These are phyloP conservation scores for Fragum fragum DNA, from an alignment of 2,888 invertebrate genomes.

Conservation along the genomic window DNA sequence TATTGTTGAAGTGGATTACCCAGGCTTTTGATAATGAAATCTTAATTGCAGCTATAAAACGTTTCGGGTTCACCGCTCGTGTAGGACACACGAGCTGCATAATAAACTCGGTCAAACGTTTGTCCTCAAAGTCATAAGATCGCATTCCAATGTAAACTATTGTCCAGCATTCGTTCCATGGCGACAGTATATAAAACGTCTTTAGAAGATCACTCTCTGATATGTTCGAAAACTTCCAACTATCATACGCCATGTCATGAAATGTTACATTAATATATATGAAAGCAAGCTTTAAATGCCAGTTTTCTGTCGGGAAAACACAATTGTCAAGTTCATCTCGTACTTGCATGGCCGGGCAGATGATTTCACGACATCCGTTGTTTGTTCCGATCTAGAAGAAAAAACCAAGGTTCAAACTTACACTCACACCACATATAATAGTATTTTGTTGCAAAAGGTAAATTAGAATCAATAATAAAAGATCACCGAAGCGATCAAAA, in stretches of 20 bases:
- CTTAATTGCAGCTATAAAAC: no score
- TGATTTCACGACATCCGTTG: not conserved
- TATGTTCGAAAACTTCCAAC: not conserved
- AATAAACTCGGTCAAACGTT: no score
- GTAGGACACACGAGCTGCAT: no score
- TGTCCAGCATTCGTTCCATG: not conserved
- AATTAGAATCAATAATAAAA: no score
- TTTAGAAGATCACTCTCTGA: not conserved
- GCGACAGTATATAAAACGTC: not conserved
- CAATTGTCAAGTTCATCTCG: not conserved
- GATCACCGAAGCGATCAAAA: no score
- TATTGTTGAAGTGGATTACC: no score
- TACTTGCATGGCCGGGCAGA: slow-evolving; percentile 9
- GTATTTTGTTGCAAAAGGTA: no score
- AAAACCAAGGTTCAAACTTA: no score
- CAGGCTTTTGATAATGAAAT: no score
- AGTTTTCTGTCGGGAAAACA: not conserved
- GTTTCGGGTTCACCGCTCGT: no score
- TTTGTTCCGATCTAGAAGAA: not conserved
- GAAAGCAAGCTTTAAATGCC: not conserved
- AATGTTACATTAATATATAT: not conserved
- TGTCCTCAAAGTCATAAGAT: not conserved
- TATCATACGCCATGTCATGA: not conserved
- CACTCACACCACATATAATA: no score
- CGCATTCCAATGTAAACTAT: not conserved